Evolutionary conservation across 1,140 invertebrate species (phyloP).

Genomic region (Hycleus cichorii): DNA sequence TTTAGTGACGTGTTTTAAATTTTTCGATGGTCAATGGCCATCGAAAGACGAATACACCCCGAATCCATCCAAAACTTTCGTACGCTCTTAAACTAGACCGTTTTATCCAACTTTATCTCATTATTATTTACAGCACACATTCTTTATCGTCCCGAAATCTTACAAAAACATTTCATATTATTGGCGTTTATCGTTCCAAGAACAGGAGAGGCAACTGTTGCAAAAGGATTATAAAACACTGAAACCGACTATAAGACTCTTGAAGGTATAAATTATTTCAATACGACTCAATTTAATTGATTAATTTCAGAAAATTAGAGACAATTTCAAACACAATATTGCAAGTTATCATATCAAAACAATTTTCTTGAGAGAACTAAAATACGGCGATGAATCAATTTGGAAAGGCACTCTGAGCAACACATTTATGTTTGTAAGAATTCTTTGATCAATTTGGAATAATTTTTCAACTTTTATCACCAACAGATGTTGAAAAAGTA

Average conservation of each 20-base stretch:
- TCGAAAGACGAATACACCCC: neutral
- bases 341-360: conserved; percentile 47
- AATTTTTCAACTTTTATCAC: too few species aligned
- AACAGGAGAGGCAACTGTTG: conserved; percentile 39
- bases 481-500: conserved; percentile 37
- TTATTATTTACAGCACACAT: conserved; percentile 13
- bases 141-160: conserved; percentile 25
- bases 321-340: conserved; percentile 39
- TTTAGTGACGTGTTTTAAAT: conserved; percentile 4
- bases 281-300: neutral
- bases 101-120: neutral
- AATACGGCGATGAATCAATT: conserved; percentile 35
- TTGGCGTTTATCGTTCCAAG: conserved; percentile 41
- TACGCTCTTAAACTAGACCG: too few species aligned
- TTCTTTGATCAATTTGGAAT: too few species aligned
- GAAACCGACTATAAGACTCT: conserved; percentile 37
- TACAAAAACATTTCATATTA: conserved; percentile 4
- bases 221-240: conserved; percentile 28
- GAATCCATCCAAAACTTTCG: too few species aligned
- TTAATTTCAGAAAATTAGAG: conserved; percentile 39
- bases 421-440: conserved; percentile 34
- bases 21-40: conserved; percentile 2
- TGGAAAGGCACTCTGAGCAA: conserved; percentile 40
- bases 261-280: conserved; percentile 16
- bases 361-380: conserved; percentile 42